Base-by-base conservation (phyloP, 2,888 invertebrate genomes). In the Cataglyphis livida region DNA sequence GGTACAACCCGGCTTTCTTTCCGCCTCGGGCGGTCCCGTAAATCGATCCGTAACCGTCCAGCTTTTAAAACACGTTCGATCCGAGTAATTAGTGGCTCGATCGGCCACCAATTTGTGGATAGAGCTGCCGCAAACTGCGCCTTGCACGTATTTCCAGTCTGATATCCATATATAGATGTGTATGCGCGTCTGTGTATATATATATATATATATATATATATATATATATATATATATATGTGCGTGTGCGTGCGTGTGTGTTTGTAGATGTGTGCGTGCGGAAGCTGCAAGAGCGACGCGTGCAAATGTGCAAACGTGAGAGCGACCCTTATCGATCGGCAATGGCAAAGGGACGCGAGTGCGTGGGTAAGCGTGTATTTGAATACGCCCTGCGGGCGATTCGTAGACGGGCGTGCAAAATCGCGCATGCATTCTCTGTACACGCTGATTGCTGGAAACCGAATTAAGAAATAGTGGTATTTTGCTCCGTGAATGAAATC, bases 31-130 rank as follows among this genome's bases (percentile, higher is more conserved):
- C 79, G 62, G n/a, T 71, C 81, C 76, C 83, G 84, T 83, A 88
- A 88, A 90, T 89, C 87, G 87, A 81, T 81, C 87, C 87, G 88
- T 84, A 84, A 83, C 71, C 64, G 73, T 54, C 35, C 61, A 65
- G 87, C 92, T 91, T 92, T 92, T 92, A 91, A 92, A 92, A 92
- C 90, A 92, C 89, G 88, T 84, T 85, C 83, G 84, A 89, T 70
- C 78, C 88, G 88, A 90, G 91, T 92, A 92, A 92, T 92, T 92
- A 92, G 92, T 89, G 92, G 91, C 87, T 85, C 90, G 92, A 92
- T 92, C 91, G 90, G 91, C 88, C 91, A 87, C 90, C 92, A 92
- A 92, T 92, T 92, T 92, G 92, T 84, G 92, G 92, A 90, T 89
- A 59, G 21, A 85, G 85, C 73, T 83, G 85, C 84, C 89, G 83